A percentile compares a stretch with the other conserved stretches of the same genome.
Conservation (phyloP, 2,888 invertebrate genomes). For the Papilio demoleus region DNA sequence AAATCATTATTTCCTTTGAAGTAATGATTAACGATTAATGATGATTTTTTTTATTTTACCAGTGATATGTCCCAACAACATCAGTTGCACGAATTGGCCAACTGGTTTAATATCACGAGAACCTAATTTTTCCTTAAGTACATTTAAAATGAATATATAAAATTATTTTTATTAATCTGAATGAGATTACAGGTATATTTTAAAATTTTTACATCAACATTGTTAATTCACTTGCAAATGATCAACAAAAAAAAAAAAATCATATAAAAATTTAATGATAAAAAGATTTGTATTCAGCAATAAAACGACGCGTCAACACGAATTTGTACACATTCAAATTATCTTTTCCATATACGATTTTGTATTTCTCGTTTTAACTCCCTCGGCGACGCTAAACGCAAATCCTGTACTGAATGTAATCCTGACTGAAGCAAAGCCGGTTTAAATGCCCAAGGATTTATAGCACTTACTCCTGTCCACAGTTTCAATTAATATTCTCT, state of each 20-base stretch:
- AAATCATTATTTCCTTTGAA: no score
- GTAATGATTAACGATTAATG: no score
- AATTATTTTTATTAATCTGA: no score
- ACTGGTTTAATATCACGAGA: no score
- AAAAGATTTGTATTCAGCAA: not conserved
- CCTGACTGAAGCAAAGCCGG: conserved; percentile 22
- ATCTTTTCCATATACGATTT: conserved; percentile 11
- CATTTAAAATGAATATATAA: no score
- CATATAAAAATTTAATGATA: not conserved
- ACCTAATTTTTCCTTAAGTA: no score
- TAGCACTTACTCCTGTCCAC: conserved; percentile 23
- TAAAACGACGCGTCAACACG: not conserved
- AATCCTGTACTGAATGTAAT: conserved; percentile 19
- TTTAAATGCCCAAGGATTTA: conserved; percentile 20
- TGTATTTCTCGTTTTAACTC: conserved; percentile 3
- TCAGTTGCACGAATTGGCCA: no score
- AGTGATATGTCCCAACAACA: no score
- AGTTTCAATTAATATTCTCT: conserved; percentile 22
- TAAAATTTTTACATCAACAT: no score
- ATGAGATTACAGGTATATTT: no score
- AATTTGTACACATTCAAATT: not conserved
- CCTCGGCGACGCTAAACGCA: conserved; percentile 3
- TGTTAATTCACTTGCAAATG: not conserved
- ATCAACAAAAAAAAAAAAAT: not conserved
- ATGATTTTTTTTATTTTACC: no score